Conservation (phyloP, 1,140 invertebrate species). For the Octopus bimaculoides region DNA sequence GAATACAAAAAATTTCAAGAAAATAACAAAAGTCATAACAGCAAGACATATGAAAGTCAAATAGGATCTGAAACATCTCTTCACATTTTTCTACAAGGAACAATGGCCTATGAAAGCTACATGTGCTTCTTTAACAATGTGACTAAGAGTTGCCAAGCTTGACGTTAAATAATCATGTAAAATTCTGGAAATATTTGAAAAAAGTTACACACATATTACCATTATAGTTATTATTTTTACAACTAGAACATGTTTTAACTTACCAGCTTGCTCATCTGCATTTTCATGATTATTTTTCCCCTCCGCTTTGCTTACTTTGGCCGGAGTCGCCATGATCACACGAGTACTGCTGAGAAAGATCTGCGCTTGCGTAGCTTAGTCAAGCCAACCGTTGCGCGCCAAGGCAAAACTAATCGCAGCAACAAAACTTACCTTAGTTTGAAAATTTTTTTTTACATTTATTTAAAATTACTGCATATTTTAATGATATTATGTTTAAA, state of each 20-base stretch:
- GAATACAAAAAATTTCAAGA: not conserved
- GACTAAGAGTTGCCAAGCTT: not conserved
- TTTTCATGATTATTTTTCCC: conserved; percentile 53
- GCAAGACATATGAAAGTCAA: not conserved
- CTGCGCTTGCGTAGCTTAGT: conserved; percentile 36
- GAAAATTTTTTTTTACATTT: not conserved
- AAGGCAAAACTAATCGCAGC: conserved; percentile 11
- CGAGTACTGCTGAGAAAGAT: conserved; percentile 40
- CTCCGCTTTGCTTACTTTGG: conserved; percentile 49
- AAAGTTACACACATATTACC: not conserved
- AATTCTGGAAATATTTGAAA: too few relatives aligned
- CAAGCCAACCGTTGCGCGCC: conserved; percentile 10
- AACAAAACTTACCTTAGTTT: not conserved
- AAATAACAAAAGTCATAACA: not conserved
- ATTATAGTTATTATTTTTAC: conserved; percentile 6
- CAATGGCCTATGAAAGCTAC: conserved; percentile 12
- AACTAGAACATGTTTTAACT: conserved; percentile 8
- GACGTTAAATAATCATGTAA: too few relatives aligned
- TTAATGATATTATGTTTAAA: too few relatives aligned
- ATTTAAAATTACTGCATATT: too few relatives aligned
- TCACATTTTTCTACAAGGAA: not conserved
- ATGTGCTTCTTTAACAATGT: conserved; percentile 12
- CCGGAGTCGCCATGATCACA: conserved; percentile 51
- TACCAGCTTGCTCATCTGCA: conserved; percentile 50
- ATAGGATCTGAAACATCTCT: not conserved